These are phyloP conservation scores for Microcebus griseorufus DNA, from an alignment of 2,113 vertebrate genomes.

Conservation along the genomic window DNA sequence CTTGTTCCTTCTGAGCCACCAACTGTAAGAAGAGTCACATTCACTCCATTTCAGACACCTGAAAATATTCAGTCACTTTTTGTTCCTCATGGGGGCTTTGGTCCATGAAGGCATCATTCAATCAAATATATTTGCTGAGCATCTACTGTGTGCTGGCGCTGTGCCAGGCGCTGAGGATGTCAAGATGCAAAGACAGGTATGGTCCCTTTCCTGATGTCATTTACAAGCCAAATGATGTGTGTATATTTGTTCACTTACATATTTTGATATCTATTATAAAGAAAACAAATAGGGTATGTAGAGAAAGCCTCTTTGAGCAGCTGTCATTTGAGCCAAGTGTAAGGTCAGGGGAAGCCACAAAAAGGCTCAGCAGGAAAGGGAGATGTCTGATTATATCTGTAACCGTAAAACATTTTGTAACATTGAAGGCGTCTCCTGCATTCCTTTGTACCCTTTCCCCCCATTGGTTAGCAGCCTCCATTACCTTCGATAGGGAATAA, in stretches of 20 bases:
- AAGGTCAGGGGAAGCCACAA: not conserved
- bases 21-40: not conserved
- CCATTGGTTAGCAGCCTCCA: not conserved
- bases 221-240: not conserved
- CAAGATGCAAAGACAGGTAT: not conserved
- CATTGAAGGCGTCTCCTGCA: not conserved
- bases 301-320: not conserved
- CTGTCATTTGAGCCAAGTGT: not conserved
- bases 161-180: not conserved
- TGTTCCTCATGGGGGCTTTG: not conserved
- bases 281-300: not conserved
- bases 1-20: not conserved
- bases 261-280: not conserved
- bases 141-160: not conserved
- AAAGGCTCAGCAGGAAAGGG: not conserved
- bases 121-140: not conserved
- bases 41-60: not conserved
- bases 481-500: not conserved
- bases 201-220: not conserved
- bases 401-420: not conserved
- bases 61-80: not conserved
- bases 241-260: not conserved
- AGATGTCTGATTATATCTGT: not conserved
- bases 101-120: not conserved
- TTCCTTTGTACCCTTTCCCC: not conserved